Evolutionary conservation across 2,888 invertebrate species (phyloP).

Genomic region (Protophormia terraenovae): DNA sequence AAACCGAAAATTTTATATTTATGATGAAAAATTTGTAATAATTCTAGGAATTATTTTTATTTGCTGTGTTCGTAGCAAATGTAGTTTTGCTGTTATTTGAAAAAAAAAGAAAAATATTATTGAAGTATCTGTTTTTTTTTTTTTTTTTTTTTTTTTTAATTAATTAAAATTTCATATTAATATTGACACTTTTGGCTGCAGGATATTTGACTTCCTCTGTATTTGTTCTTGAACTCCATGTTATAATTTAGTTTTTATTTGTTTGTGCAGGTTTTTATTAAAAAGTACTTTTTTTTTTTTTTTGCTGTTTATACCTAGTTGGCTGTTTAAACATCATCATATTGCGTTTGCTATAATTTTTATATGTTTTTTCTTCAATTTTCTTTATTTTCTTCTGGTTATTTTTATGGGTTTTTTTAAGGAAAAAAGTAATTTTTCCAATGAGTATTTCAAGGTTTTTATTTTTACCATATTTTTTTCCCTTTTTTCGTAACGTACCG

Average conservation of each 20-base stretch:
- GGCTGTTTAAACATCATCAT: neutral
- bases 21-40: too few species aligned
- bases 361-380: neutral
- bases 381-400: neutral
- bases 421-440: neutral
- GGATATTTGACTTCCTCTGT: neutral
- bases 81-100: too few species aligned
- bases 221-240: neutral
- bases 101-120: too few species aligned
- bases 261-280: neutral
- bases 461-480: neutral
- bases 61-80: too few species aligned
- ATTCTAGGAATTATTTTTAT: too few species aligned
- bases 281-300: too few species aligned
- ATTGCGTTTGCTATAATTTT: neutral
- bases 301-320: neutral
- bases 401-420: neutral
- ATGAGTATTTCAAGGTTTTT: conserved; percentile 25
- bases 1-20: too few species aligned
- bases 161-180: conserved; percentile 10
- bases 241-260: neutral
- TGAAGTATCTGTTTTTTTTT: too few species aligned
- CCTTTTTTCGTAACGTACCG: neutral
- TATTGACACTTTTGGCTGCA: neutral
- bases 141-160: neutral